phyloP scores from a whole-genome alignment of 2,113 vertebrate genomes.

The Lates calcarifer region DNA sequence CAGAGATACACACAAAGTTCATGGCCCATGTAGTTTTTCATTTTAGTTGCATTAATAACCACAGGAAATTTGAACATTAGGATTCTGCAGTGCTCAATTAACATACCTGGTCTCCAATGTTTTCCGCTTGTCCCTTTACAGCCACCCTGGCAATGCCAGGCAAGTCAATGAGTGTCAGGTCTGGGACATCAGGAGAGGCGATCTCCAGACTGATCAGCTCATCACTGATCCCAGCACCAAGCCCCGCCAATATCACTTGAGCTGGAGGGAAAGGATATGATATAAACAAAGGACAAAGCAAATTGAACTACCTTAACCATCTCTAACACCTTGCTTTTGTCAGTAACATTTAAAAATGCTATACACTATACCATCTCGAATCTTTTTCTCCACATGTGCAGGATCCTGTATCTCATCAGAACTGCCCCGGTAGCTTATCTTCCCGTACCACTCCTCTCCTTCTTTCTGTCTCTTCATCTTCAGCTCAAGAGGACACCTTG shows the following conservation, averaged over 20 bases:
- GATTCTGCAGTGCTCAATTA: neutral
- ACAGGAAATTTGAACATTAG: no score
- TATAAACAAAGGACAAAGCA: neutral
- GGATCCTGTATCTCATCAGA: constrained; percentile 71
- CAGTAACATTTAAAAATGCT: neutral
- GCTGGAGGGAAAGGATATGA: constrained; percentile 74
- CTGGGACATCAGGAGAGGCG: constrained; percentile 85
- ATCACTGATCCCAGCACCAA: constrained; percentile 80
- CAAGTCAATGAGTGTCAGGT: constrained; percentile 93
- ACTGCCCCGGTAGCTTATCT: constrained; percentile 68
- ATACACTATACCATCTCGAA: constrained; percentile 73
- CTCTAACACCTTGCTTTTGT: neutral
- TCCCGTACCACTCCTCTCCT: constrained; percentile 76
- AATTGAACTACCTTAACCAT: no score
- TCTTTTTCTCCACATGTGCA: constrained; percentile 74
- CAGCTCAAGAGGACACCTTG: constrained; percentile 83
- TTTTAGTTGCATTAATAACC: no score
- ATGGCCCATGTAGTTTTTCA: no score
- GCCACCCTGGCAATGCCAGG: constrained; percentile 92
- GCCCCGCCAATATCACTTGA: constrained; percentile 85
- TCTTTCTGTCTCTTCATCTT: constrained; percentile 81
- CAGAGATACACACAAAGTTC: no score
- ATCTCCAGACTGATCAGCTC: constrained; percentile 90
- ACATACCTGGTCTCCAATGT: constrained; percentile 88
- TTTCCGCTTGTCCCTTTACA: constrained; percentile 86